phyloP scores from a whole-genome alignment of 2,113 vertebrate species.

The Eulemur rufifrons region DNA sequence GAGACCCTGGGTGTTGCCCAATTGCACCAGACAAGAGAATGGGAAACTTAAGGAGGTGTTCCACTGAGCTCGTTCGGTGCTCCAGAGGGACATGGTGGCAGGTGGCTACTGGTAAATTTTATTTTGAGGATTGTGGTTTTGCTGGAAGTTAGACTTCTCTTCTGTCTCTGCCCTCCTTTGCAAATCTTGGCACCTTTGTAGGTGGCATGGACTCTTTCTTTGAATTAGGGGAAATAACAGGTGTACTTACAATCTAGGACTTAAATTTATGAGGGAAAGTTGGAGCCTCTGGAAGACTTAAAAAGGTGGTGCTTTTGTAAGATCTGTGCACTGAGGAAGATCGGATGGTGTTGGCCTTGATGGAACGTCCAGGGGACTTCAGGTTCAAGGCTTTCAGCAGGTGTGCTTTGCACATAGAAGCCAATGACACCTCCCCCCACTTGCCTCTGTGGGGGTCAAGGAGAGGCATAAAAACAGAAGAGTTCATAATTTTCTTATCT shows the following conservation, averaged over 20 bases:
- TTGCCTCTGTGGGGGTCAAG: not conserved
- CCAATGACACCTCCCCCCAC: rapidly evolving
- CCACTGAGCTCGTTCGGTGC: not conserved
- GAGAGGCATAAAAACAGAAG: not conserved
- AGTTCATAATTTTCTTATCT: not conserved
- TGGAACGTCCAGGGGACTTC: not conserved
- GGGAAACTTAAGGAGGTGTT: too few species aligned
- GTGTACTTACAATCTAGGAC: not conserved
- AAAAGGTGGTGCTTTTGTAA: not conserved
- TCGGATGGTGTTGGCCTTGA: not conserved
- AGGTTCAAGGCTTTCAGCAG: not conserved
- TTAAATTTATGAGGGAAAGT: not conserved
- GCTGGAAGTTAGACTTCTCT: not conserved
- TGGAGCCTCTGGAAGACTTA: not conserved
- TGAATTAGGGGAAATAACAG: not conserved
- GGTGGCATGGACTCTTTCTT: not conserved
- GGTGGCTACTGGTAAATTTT: not conserved
- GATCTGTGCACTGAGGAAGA: not conserved
- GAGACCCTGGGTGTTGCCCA: not conserved
- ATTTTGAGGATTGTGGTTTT: not conserved
- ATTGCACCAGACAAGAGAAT: not conserved
- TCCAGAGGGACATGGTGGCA: not conserved
- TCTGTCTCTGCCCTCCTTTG: not conserved
- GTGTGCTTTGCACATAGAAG: not conserved
- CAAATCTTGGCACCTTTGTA: not conserved